Base-by-base conservation (phyloP, 2,797 vertebrate species). In the Danio choprae region DNA sequence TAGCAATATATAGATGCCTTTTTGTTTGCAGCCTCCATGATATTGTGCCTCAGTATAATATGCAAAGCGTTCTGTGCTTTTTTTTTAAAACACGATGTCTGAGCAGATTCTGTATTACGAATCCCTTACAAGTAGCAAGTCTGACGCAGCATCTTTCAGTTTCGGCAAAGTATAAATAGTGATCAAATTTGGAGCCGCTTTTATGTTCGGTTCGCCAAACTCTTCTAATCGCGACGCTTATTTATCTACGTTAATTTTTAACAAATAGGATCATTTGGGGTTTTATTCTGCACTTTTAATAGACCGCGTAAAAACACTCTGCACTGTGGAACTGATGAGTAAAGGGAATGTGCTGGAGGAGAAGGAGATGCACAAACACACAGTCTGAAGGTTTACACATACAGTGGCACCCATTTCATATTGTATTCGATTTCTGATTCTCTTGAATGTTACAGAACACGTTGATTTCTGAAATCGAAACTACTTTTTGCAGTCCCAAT, bases 21-120 rank as follows among this genome's bases (percentile, higher is more conserved):
- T 83, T 85, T n/a, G n/a, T n/a, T 65, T 29, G 84, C 86, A 89
- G 90, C 91, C 90, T 92, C 86, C 85, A 84, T 86, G 74, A 90
- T 90, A 87, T 55, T 46, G 91, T 92, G 91, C 91, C 93, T 94
- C 90, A 78, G 82, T 89, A 84, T 90, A 84, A 87, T 89, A 91
- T 86, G 85, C 87, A 85, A 91, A 87, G 80, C 86, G 88, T 85
- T 90, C 89, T 65, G 83, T 83, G 88, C 86, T 89, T 87, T 82
- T 77, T 8, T 62, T 69, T 71, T 59, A n/a, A 74, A 48, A 16
- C 36, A 20, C 63, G 53, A 60, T 16, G 44, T 65, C n/a, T 77
- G 29, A 74, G 72, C 46, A 78, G 53, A 29, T 16, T 55, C 41
- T 67, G 43, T 64, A 76, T 68, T 48, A 68, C 22, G 15, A 51